phyloP scores from a whole-genome alignment of 2,797 vertebrate genomes.

The Dicrostonyx torquatus region DNA sequence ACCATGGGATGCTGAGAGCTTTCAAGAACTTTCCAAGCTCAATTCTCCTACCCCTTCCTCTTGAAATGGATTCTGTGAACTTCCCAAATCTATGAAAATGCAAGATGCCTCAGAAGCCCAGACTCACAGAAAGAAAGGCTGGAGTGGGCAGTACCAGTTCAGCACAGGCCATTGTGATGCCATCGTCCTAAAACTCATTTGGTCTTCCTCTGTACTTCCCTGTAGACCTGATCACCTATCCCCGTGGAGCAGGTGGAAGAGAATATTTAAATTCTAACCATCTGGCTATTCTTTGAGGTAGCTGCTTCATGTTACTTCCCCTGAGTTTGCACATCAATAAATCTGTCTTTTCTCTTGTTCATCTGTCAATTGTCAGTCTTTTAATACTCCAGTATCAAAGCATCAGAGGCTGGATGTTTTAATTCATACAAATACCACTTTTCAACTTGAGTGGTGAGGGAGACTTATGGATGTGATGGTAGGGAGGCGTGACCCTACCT shows the following conservation, averaged over 20 bases:
- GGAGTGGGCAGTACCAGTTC: no score
- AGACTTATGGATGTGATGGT: neutral
- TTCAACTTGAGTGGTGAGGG: neutral
- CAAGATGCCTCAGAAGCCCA: neutral
- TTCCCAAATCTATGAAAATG: neutral
- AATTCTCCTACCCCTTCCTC: neutral
- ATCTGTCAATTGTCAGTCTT: neutral
- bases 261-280: neutral
- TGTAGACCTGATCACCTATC: no score
- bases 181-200: neutral
- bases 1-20: neutral
- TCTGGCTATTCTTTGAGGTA: neutral
- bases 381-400: neutral
- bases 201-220: neutral
- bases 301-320: neutral
- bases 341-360: neutral
- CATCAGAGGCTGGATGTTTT: neutral
- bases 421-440: neutral
- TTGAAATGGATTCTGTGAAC: neutral
- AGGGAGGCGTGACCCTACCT: rapidly evolving
- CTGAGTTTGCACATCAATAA: neutral
- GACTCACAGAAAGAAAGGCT: neutral
- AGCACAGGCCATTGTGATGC: neutral
- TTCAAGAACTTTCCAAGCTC: neutral
- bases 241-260: neutral